Percentiles rank a stretch among this genome's conserved stretches.
Conservation (phyloP, 2,113 vertebrate species). For the Abramis brama region DNA sequence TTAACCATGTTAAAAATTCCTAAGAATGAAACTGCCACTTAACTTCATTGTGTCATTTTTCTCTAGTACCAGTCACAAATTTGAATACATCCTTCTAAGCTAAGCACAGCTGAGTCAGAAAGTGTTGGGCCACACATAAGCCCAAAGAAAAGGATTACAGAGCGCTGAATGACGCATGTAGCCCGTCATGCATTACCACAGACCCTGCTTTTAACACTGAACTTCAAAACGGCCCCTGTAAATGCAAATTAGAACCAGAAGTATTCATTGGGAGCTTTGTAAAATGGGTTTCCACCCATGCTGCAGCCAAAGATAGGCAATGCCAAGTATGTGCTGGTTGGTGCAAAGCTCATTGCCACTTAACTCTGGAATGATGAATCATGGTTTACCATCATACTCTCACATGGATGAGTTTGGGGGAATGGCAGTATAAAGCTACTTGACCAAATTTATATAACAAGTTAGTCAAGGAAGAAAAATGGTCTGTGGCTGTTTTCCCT, state of each 20-base stretch:
- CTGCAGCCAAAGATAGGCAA: neutral
- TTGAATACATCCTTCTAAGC: neutral
- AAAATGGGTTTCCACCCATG: neutral
- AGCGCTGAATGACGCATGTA: neutral
- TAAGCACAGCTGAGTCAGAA: neutral
- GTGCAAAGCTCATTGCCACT: neutral
- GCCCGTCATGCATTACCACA: neutral
- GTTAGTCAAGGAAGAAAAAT: neutral
- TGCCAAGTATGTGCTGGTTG: neutral
- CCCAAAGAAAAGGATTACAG: neutral
- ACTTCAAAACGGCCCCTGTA: neutral
- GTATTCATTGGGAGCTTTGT: neutral
- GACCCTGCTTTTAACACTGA: neutral
- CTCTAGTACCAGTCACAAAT: neutral
- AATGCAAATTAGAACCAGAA: neutral
- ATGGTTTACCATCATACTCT: neutral
- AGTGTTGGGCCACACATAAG: neutral
- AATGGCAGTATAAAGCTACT: neutral
- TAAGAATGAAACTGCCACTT: neutral
- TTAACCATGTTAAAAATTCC: neutral
- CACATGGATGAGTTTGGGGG: neutral
- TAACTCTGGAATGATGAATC: neutral
- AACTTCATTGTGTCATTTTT: neutral
- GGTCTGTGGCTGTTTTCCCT: neutral
- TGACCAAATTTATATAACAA: conserved; percentile 6